Conservation (phyloP, 2,113 vertebrate genomes). For the Phrynosoma blainvillii region DNA sequence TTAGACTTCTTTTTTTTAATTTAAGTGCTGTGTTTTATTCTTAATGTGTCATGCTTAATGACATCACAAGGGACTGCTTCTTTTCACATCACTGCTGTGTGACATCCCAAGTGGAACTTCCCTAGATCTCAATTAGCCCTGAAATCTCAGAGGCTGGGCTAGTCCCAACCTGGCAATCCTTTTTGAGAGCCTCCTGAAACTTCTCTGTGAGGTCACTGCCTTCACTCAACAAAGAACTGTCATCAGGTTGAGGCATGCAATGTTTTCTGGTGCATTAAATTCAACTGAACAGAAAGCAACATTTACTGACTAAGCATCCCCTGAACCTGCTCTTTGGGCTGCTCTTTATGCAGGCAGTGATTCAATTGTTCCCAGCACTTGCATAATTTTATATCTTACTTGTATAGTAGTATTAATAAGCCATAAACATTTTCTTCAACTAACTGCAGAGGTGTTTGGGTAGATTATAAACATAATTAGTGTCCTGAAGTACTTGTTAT, state of each 20-base stretch:
- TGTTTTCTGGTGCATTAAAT: background rate
- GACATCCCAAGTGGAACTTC: too few relatives aligned
- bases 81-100: too few relatives aligned
- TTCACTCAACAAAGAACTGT: background rate
- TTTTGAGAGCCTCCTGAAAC: background rate
- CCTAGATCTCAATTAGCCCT: too few relatives aligned
- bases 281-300: background rate
- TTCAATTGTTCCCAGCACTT: background rate
- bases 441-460: background rate
- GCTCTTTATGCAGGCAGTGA: conserved; percentile 5
- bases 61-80: too few relatives aligned
- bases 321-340: background rate
- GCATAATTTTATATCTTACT: conserved; percentile 10
- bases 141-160: too few relatives aligned
- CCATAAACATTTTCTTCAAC: conserved; percentile 7
- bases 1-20: too few relatives aligned
- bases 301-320: background rate
- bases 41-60: too few relatives aligned
- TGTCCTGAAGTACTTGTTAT: background rate
- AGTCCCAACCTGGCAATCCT: too few relatives aligned
- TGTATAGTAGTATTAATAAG: conserved; percentile 24
- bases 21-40: too few relatives aligned
- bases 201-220: background rate
- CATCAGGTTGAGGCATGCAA: background rate
- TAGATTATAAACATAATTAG: conserved; percentile 27